Evolutionary conservation across 2,113 vertebrate species (phyloP).

Genomic region (Hiodon tergisus): DNA sequence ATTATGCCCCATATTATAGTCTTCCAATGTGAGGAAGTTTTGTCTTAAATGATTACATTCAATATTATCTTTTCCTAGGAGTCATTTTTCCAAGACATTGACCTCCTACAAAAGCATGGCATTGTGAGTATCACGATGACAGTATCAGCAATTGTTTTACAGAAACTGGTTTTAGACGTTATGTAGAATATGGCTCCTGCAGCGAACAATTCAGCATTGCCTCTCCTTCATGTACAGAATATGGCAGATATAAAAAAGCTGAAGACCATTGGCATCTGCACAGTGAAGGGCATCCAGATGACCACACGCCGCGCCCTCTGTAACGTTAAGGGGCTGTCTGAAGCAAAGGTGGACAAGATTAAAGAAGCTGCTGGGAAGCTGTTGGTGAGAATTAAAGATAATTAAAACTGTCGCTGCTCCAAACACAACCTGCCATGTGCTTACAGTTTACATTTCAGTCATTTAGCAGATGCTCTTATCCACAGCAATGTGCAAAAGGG

Average conservation of each 20-base stretch:
- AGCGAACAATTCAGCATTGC: constrained; percentile 38
- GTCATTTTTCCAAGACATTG: constrained; percentile 94
- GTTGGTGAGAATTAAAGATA: constrained; percentile 64
- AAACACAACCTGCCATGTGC: too few relatives aligned
- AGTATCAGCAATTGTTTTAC: constrained; percentile 21
- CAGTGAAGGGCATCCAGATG: constrained; percentile 96
- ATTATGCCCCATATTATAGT: not conserved
- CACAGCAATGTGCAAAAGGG: too few relatives aligned
- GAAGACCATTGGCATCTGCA: constrained; percentile 93
- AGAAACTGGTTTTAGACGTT: constrained; percentile 17
- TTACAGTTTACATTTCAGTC: too few relatives aligned
- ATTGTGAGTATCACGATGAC: constrained; percentile 75
- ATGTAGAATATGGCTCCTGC: constrained; percentile 21
- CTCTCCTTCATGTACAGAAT: constrained; percentile 64
- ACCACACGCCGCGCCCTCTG: constrained; percentile 85
- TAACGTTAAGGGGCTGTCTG: constrained; percentile 93
- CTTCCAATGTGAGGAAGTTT: not conserved
- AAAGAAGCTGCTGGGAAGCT: constrained; percentile 97
- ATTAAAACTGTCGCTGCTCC: too few relatives aligned
- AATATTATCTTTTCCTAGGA: constrained; percentile 63
- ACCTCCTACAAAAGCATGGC: constrained; percentile 92
- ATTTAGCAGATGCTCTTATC: too few relatives aligned
- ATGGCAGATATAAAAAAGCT: constrained; percentile 95
- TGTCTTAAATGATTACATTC: not conserved
- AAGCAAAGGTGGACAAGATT: constrained; percentile 98